These are phyloP conservation scores for Pseudomugil gertrudae DNA, from an alignment of 2,797 vertebrate genomes.

Conservation along the genomic window DNA sequence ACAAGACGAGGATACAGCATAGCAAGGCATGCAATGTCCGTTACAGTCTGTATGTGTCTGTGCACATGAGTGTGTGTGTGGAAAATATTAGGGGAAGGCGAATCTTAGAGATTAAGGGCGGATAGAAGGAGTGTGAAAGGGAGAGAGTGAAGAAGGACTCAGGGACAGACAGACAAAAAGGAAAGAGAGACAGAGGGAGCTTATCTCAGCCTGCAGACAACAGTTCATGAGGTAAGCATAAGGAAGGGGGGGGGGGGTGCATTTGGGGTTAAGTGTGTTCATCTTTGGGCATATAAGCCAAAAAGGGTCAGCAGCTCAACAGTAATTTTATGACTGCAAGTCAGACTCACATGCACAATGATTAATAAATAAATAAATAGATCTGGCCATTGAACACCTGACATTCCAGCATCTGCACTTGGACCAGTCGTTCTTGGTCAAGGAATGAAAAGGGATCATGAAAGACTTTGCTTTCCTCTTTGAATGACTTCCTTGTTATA, in stretches of 20 bases:
- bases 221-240: constrained; percentile 46
- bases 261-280: constrained; percentile 36
- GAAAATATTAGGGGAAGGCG: constrained; percentile 30
- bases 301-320: constrained; percentile 69
- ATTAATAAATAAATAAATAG: constrained; percentile 34
- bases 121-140: constrained; percentile 13
- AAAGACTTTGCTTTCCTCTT: constrained; percentile 23
- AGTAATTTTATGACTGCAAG: constrained; percentile 59
- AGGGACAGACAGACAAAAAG: constrained; percentile 14
- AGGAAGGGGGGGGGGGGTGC: constrained; percentile 12
- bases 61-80: neutral
- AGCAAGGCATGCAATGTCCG: constrained; percentile 25
- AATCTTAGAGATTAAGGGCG: constrained; percentile 36
- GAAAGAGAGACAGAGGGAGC: constrained; percentile 57
- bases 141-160: neutral
- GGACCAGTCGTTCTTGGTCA: constrained; percentile 23
- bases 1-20: constrained; percentile 49
- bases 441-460: constrained; percentile 29
- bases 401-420: constrained; percentile 47
- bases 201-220: constrained; percentile 74
- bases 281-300: constrained; percentile 50
- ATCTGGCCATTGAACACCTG: constrained; percentile 60
- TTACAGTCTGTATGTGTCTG: constrained; percentile 14
- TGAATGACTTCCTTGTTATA: neutral
- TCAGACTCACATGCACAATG: constrained; percentile 47